phyloP scores from a whole-genome alignment of 2,888 invertebrate species.

The Limnephilus lunatus region DNA sequence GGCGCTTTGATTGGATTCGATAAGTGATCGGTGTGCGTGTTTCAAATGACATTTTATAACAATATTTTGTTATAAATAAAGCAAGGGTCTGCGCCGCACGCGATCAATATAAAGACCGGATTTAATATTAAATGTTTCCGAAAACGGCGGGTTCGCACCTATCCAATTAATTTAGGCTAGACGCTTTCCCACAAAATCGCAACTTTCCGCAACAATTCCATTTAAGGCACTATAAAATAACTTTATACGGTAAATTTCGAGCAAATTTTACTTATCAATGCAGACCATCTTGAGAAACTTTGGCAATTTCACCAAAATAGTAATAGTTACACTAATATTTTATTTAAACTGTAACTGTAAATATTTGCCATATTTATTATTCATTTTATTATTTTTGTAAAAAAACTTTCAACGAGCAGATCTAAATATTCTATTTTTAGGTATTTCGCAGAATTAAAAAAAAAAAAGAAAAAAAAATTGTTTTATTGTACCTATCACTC shows the following conservation, averaged over 20 bases:
- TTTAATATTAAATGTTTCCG: neutral
- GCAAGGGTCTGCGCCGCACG: neutral
- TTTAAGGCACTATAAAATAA: neutral
- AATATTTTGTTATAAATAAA: neutral
- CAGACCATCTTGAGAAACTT: neutral
- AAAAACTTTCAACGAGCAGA: too few relatives aligned
- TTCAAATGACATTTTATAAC: conserved; percentile 2
- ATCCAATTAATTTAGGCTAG: neutral
- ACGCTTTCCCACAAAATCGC: neutral
- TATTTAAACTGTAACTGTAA: too few relatives aligned
- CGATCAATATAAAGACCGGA: neutral
- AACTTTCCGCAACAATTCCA: neutral
- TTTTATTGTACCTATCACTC: too few relatives aligned
- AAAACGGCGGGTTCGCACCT: neutral
- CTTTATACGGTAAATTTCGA: neutral
- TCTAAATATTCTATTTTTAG: too few relatives aligned
- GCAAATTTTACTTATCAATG: neutral
- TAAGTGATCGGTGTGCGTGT: neutral
- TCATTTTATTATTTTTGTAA: too few relatives aligned
- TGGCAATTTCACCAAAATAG: neutral
- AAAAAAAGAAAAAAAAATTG: too few relatives aligned
- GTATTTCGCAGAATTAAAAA: too few relatives aligned
- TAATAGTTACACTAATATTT: neutral
- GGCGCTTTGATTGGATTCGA: neutral
- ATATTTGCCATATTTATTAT: too few relatives aligned